Base-by-base conservation (phyloP, 2,113 vertebrate species). In the Semicossyphus pulcher region DNA sequence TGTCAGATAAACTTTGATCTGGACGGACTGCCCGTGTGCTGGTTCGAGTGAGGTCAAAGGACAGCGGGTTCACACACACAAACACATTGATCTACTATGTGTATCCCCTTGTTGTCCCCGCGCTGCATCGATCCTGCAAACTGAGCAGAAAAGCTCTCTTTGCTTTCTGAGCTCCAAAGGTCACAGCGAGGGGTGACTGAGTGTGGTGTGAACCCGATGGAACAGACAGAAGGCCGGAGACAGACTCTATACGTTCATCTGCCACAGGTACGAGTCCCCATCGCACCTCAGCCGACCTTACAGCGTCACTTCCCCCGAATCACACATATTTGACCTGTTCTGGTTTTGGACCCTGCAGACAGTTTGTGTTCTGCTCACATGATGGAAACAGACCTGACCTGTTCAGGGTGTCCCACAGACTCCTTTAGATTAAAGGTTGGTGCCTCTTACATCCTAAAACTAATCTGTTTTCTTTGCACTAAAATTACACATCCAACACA, bases 91-190 rank as follows among this genome's bases (percentile, higher is more conserved):
- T 84, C 71, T 67, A 60, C 52, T 47, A 76, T 78, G 69, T 72
- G 73, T 63, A 85, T 80, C 53, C 36, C 53, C 61, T 68, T 74
- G 84, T 65, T 76, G 80, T 78, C 62, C 76, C 56, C 15, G 37
- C 70, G 15, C 10, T 34, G 47, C 76, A 88, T 91, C n/a, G 86
- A 91, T 91, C 84, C 76, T 84, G 78, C 81, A 85, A 81, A 87
- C 48, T 2, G 52, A 63, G 86, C 72, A 85, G 80, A 87, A 90
- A 92, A 89, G 78, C 54, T 81, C 47, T 49, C 66, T 67, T 81
- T 86, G 72, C 76, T 78, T 75, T 84, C 66, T 54, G 64, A 1
- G 41, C 68, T 90, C 83, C 91, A 93, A 92, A 91, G 90, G 84
- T 92, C 87, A 72, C 1, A 39, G 32, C 51, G 69, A 65, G 61